Evolutionary conservation across 1,140 invertebrate genomes (phyloP), one percentile per base, ranked within the genome.

Genomic region (Tetragnatha versicolor): DNA sequence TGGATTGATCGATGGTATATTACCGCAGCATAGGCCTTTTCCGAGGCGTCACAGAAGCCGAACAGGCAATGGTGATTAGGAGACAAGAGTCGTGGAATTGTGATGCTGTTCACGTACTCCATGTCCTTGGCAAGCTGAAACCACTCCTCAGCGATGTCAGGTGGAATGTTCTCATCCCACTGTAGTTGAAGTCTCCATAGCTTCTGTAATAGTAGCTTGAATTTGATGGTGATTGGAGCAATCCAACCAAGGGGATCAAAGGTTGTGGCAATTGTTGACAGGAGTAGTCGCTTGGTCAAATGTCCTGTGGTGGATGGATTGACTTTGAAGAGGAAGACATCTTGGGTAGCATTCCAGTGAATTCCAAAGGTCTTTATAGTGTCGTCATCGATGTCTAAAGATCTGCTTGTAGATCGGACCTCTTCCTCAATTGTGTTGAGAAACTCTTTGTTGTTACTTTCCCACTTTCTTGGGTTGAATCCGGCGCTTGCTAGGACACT

Each of bases 381-480:
- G 9, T 65, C 35, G 33, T 66, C 45, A 37, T 78, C 55, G 27
- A 58, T n/a, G 12, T 22, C 12, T 1, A 82, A 12, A 17, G 60
- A 31, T 12, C 20, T 2, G 10, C 27, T n/a, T 22, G 84, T 47
- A 9, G 10, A 12, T 27, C 3, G 12, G 2, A 61, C 29, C 2
- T 61, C 39, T 37, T 9, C 3, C 6, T 3, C 6, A 35, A 39
- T 20, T 65, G 12, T 63, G n/a, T 55, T 22, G 7, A 69, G 14
- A 1, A 79, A 31, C 3, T 81, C 80, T 12, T 77, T 53, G 3
- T 81, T 72, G 63, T 87, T 87, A n/a, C 84, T 84, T 14, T 69
- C 22, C 84, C 84, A 87, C 82, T 87, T 85, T 51, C 85, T 29
- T 29, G 87, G 63, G 31, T 83, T 69, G 47, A 86, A 83, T 10